phyloP scores from a whole-genome alignment of 1,140 invertebrate genomes.

The Gryllus bimaculatus region DNA sequence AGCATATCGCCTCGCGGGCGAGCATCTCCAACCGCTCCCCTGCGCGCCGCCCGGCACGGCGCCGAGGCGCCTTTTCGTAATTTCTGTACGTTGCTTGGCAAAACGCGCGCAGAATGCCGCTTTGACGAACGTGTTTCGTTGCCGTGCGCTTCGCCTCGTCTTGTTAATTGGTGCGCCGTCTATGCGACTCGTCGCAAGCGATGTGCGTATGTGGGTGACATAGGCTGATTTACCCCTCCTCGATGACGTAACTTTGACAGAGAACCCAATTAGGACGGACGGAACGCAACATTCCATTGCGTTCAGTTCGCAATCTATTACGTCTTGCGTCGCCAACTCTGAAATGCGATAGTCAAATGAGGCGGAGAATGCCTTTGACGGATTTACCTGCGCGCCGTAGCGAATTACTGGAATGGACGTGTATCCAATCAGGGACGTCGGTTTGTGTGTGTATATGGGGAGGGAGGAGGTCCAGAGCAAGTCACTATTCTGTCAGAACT shows the following conservation, averaged over 20 bases:
- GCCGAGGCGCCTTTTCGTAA: not conserved
- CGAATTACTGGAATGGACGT: no score
- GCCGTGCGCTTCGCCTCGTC: not conserved
- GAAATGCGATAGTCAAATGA: conserved; percentile 1
- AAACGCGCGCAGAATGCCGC: not conserved
- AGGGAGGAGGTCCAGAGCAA: no score
- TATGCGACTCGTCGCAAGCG: not conserved
- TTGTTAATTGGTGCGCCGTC: not conserved
- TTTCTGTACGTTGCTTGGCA: not conserved
- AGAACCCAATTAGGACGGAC: not conserved
- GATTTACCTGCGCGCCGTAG: not conserved
- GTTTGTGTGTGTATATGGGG: no score
- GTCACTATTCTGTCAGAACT: no score
- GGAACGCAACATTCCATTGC: not conserved
- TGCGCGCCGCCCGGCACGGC: not conserved
- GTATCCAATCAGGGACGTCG: no score
- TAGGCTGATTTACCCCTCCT: not conserved
- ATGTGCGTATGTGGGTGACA: not conserved
- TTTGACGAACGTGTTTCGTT: not conserved
- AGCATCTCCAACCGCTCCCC: no score
- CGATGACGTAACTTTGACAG: not conserved
- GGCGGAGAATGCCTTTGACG: not conserved
- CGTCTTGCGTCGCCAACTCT: not conserved
- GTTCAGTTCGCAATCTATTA: not conserved
- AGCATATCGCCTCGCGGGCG: no score